Conservation (phyloP, 1,140 invertebrate genomes). For the Drosophila pectinifera region DNA sequence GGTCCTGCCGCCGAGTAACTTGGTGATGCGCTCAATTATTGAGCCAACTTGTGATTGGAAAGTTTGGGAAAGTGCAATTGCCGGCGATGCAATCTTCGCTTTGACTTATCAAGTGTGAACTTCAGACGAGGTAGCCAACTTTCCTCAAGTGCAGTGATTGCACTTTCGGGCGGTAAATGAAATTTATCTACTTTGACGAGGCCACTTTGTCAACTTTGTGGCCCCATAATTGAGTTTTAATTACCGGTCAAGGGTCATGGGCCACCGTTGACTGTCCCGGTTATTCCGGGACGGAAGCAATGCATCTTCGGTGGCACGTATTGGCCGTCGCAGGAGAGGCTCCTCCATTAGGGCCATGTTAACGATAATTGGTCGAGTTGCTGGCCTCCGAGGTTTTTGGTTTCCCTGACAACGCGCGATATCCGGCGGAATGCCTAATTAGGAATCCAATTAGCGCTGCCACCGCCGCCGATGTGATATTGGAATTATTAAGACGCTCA, state of each 20-base stretch:
- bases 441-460: slow-evolving; percentile 71
- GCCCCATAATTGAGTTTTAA: slow-evolving; percentile 73
- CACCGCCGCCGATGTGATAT: slow-evolving; percentile 35
- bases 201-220: slow-evolving; percentile 62
- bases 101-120: slow-evolving; percentile 48
- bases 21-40: slow-evolving; percentile 38
- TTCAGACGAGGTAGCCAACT: slow-evolving; percentile 12
- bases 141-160: slow-evolving; percentile 40
- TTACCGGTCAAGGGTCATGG: slow-evolving; percentile 28
- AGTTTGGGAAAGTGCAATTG: slow-evolving; percentile 41
- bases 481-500: slow-evolving; percentile 54
- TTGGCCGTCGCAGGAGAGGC: background rate
- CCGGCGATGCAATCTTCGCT: slow-evolving; percentile 37
- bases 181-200: slow-evolving; percentile 53
- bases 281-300: slow-evolving; percentile 1
- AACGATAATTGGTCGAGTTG: slow-evolving; percentile 53
- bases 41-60: slow-evolving; percentile 54
- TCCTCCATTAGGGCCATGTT: slow-evolving; percentile 32
- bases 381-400: slow-evolving; percentile 6
- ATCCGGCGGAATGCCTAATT: slow-evolving; percentile 53
- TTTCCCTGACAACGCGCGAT: slow-evolving; percentile 45
- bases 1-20: background rate
- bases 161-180: slow-evolving; percentile 48
- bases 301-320: slow-evolving; percentile 32
- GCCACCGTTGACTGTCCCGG: slow-evolving; percentile 22